Percentiles rank a stretch among this genome's conserved stretches.
These are phyloP conservation scores for Tribolium castaneum DNA, from an alignment of 1,140 invertebrate genomes.

Conservation along the genomic window DNA sequence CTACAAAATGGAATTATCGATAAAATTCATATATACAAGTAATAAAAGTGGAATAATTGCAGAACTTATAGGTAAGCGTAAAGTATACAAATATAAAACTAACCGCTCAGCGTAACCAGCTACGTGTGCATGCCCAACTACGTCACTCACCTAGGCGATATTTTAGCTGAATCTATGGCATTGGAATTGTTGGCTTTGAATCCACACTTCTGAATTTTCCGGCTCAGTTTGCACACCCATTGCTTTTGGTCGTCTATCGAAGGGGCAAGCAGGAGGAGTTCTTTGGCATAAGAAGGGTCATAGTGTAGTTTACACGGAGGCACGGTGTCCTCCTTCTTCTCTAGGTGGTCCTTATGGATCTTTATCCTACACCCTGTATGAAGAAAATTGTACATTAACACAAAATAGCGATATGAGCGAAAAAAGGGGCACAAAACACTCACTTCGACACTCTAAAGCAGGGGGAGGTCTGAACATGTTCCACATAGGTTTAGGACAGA, in stretches of 20 bases:
- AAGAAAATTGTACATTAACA: not conserved
- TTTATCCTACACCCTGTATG: constrained; percentile 92
- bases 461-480: constrained; percentile 96
- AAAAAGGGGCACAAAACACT: constrained; percentile 61
- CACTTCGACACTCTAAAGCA: constrained; percentile 95
- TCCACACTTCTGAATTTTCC: constrained; percentile 94
- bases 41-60: constrained; percentile 19
- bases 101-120: constrained; percentile 28
- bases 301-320: constrained; percentile 94
- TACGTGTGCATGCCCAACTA: constrained; percentile 27
- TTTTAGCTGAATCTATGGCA: constrained; percentile 61
- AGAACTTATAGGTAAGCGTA: constrained; percentile 18
- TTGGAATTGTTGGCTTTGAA: constrained; percentile 86
- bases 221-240: constrained; percentile 91
- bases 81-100: not conserved
- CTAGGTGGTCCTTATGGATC: constrained; percentile 95
- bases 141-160: constrained; percentile 63
- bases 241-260: constrained; percentile 89
- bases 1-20: not conserved
- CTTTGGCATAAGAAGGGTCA: constrained; percentile 92
- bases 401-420: not conserved
- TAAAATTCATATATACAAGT: constrained; percentile 14
- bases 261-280: constrained; percentile 87
- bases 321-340: constrained; percentile 84
- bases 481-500: constrained; percentile 96